Base-by-base conservation (phyloP, 2,113 vertebrate species). In the Pardalotus punctatus region DNA sequence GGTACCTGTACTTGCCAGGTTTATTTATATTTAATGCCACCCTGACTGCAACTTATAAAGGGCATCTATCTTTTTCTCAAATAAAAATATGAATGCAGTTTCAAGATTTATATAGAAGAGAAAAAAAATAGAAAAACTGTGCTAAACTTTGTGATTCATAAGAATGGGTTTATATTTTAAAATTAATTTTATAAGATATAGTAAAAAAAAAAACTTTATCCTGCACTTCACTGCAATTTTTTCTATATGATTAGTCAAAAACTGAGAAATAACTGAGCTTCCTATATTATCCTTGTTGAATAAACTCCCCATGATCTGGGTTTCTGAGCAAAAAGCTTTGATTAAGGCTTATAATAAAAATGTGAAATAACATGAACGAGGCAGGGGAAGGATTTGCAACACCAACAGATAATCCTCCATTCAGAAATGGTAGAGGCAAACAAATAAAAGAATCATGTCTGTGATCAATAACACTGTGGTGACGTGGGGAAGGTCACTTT, bases 11-110 rank as follows among this genome's bases (percentile, higher is more conserved):
- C n/a, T 73, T 48, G 43, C 21, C 53, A 56, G 40, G 10, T 76
- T 80, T 93, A 53, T 94, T 90, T 91, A 47, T 90, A 72, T 79
- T 94, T 88, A 64, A 91, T 80, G 38, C 31, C 36, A 88, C 28
- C 40, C 27, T 83, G n/a, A 47, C 66, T 71, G 38, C 47, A 87
- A 45, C 29, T 70, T 81, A 47, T 25, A 73, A 83, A 88, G 24
- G 85, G 43, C n/a, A 66, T 73, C 31, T 72, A 13, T 64, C 48
- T 67, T 89, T 86, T 90, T 83, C 12, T 53, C 47, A 83, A 45
- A 64, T 56, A 43, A 89, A 93, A 91, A 83, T 7, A 24, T 47
- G 18, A 60, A 65, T 35, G 24, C 8, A 65, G 64, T 77, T 72
- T 86, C 54, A 60, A 81, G 53, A 93, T 50, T 51, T 72, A 57